These are phyloP conservation scores for Amazona vittata DNA, from an alignment of 2,113 vertebrate genomes.

Conservation along the genomic window DNA sequence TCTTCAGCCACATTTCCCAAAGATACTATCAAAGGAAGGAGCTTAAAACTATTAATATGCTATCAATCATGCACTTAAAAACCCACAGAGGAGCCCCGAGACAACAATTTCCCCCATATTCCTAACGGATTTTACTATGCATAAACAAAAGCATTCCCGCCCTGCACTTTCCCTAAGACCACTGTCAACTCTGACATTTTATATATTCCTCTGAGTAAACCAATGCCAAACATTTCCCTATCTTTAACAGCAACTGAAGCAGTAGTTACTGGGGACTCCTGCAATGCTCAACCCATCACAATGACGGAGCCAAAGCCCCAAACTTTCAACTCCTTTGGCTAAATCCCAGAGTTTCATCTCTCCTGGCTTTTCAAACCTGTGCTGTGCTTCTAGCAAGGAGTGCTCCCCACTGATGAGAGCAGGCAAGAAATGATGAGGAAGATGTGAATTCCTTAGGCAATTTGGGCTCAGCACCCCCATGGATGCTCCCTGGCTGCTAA, in stretches of 20 bases:
- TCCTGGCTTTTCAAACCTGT: background rate
- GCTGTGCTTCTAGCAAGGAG: background rate
- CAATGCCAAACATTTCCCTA: background rate
- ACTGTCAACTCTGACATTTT: background rate
- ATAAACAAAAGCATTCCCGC: background rate
- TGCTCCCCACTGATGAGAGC: background rate
- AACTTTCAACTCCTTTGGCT: conserved; percentile 10
- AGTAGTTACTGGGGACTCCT: background rate
- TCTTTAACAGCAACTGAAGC: background rate
- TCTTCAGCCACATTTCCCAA: background rate
- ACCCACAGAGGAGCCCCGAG: background rate
- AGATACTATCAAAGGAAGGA: background rate
- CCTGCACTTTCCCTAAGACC: background rate
- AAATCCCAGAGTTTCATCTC: background rate
- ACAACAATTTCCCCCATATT: background rate
- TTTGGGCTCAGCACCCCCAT: background rate
- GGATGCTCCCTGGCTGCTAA: background rate
- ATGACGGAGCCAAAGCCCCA: accelerated
- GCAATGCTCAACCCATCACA: background rate
- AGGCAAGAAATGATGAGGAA: background rate
- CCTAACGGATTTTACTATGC: background rate
- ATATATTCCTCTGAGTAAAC: background rate
- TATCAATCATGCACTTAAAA: background rate
- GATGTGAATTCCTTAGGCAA: background rate
- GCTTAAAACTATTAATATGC: background rate